A percentile compares a stretch with the other conserved stretches of the same genome.
phyloP scores from a whole-genome alignment of 64 coral and sea anemone species.

The Exaiptasia diaphana region DNA sequence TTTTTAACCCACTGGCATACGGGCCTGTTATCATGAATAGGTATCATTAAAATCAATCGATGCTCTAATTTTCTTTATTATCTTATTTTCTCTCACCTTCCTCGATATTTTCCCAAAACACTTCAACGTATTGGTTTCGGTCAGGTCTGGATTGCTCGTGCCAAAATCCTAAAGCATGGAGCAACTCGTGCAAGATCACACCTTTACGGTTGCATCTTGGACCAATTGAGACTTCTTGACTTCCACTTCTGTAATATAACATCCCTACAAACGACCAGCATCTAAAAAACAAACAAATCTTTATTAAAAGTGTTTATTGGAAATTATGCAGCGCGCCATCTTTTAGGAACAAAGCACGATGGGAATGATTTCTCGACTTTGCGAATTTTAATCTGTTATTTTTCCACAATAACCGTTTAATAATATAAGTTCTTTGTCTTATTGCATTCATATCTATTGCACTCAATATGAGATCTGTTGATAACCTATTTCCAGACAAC shows the following conservation, averaged over 20 bases:
- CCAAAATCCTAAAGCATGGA: constrained; percentile 61
- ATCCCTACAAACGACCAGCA: constrained; percentile 44
- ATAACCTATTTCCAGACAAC: no score
- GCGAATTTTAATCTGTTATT: not conserved
- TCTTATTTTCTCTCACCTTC: constrained; percentile 32
- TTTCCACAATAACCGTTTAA: no score
- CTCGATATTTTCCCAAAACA: constrained; percentile 46
- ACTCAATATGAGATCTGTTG: no score
- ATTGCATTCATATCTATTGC: no score
- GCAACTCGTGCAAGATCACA: constrained; percentile 45
- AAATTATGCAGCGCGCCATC: not conserved
- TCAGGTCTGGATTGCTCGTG: constrained; percentile 65
- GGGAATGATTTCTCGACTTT: not conserved
- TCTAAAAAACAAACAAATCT: not conserved
- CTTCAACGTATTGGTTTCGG: constrained; percentile 32
- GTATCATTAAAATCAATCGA: no score
- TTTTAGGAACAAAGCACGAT: not conserved
- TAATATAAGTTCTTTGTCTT: no score
- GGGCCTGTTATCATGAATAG: no score
- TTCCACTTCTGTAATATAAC: not conserved
- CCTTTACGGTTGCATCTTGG: constrained; percentile 20
- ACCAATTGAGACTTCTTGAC: constrained; percentile 41
- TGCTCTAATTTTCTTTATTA: no score
- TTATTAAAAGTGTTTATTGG: not conserved
- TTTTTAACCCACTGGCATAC: no score